Evolutionary conservation across 2,888 invertebrate species (phyloP).

Genomic region (Calliphora vomitoria): DNA sequence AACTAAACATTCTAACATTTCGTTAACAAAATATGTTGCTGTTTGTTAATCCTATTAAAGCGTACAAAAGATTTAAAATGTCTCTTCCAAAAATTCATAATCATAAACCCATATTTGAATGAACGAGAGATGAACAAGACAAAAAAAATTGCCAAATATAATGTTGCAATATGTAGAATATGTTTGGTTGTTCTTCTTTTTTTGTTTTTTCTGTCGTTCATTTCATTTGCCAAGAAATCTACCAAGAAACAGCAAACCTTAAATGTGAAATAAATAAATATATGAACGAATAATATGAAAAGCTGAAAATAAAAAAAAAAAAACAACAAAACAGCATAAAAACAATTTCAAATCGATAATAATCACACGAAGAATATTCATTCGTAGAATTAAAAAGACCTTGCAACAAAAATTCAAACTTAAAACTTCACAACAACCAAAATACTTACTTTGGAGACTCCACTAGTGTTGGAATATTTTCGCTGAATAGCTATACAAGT

Average conservation of each 20-base stretch:
- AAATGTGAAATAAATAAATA: constrained; percentile 59
- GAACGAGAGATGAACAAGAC: constrained; percentile 3
- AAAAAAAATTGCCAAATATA: constrained; percentile 47
- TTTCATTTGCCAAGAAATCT: constrained; percentile 62
- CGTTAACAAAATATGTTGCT: background rate
- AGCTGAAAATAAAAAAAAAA: constrained; percentile 19
- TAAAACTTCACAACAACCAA: constrained; percentile 15
- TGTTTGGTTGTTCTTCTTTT: constrained; percentile 20
- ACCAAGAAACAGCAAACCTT: constrained; percentile 54
- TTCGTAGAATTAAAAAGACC: constrained; percentile 81
- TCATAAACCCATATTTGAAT: constrained; percentile 71
- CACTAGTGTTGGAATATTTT: constrained; percentile 1
- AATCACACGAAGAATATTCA: constrained; percentile 83
- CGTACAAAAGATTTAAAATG: constrained; percentile 67
- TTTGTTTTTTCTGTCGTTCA: background rate
- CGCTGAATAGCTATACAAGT: background rate
- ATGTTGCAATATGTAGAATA: constrained; percentile 51
- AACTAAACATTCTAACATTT: constrained; percentile 48
- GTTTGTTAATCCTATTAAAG: constrained; percentile 71
- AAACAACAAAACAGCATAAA: constrained; percentile 54
- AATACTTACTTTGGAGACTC: constrained; percentile 12
- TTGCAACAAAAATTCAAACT: constrained; percentile 73
- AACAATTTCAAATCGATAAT: constrained; percentile 79
- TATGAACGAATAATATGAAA: constrained; percentile 43
- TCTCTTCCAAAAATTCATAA: constrained; percentile 73